phyloP scores from a whole-genome alignment of 1,140 invertebrate species.

The Diorhabda elongata region DNA sequence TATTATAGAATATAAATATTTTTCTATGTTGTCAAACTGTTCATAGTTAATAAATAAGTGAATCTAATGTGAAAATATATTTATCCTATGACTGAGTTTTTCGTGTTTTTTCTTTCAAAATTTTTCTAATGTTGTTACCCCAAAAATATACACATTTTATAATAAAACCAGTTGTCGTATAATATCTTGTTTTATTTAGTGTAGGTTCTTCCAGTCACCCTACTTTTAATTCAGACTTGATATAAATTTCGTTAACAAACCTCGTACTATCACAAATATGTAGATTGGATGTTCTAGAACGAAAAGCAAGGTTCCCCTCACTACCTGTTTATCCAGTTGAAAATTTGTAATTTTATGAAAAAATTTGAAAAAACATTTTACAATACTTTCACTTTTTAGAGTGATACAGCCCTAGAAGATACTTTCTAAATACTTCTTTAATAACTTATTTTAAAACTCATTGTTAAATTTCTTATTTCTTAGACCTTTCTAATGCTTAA shows the following conservation, averaged over 20 bases:
- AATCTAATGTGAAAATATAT: conserved; percentile 41
- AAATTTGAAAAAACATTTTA: neutral
- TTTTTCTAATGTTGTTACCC: conserved; percentile 40
- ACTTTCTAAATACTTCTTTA: too few relatives aligned
- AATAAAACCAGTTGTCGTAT: conserved; percentile 33
- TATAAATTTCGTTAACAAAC: too few relatives aligned
- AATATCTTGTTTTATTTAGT: conserved; percentile 5
- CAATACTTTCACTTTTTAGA: neutral
- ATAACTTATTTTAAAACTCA: too few relatives aligned
- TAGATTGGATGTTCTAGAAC: too few relatives aligned
- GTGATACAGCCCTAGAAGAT: too few relatives aligned
- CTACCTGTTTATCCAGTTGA: too few relatives aligned
- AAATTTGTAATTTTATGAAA: neutral
- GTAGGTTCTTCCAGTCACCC: too few relatives aligned
- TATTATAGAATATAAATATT: conserved; percentile 49
- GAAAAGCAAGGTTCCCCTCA: too few relatives aligned
- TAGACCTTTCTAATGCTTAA: too few relatives aligned
- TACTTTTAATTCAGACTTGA: too few relatives aligned
- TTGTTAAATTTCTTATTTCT: too few relatives aligned
- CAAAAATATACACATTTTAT: conserved; percentile 38
- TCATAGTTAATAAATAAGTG: conserved; percentile 40
- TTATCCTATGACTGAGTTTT: conserved; percentile 41
- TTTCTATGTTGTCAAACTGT: conserved; percentile 50
- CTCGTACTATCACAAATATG: too few relatives aligned
- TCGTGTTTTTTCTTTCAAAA: conserved; percentile 35